Conservation (phyloP, 2,797 vertebrate genomes). For the Anguilla megastoma region DNA sequence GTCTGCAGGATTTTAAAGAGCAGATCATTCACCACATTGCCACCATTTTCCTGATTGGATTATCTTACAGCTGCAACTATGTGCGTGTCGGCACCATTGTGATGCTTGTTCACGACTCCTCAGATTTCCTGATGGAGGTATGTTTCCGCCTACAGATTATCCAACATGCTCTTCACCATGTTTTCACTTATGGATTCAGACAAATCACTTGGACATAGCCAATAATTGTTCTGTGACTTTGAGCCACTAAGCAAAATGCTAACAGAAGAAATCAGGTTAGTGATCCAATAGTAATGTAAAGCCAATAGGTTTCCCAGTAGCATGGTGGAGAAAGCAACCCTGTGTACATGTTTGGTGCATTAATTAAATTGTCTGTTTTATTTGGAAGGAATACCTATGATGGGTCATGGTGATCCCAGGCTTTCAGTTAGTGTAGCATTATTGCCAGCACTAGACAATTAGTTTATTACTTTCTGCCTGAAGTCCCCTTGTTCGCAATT, state of each 20-base stretch:
- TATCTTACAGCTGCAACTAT: slow-evolving; percentile 84
- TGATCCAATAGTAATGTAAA: background rate
- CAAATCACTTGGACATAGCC: background rate
- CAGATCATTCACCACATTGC: slow-evolving; percentile 84
- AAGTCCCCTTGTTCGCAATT: background rate
- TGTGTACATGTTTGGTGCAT: background rate
- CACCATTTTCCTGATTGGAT: slow-evolving; percentile 78
- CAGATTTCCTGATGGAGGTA: slow-evolving; percentile 86
- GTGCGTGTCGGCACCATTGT: slow-evolving; percentile 79
- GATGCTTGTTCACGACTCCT: slow-evolving; percentile 81
- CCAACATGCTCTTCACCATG: background rate
- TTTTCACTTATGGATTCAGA: background rate
- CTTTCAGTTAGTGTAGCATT: background rate
- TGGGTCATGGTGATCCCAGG: background rate
- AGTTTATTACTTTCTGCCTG: background rate
- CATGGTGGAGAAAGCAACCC: background rate
- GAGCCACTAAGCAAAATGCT: background rate
- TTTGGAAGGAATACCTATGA: background rate
- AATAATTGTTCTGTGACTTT: background rate
- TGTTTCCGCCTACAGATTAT: slow-evolving; percentile 1
- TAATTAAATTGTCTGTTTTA: background rate
- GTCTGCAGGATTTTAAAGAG: slow-evolving; percentile 82
- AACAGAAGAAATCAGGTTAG: background rate
- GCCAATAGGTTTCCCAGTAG: background rate
- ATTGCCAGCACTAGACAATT: background rate